Evolutionary conservation across 1,140 invertebrate genomes (phyloP).

Genomic region (Geopemphigus sp.): DNA sequence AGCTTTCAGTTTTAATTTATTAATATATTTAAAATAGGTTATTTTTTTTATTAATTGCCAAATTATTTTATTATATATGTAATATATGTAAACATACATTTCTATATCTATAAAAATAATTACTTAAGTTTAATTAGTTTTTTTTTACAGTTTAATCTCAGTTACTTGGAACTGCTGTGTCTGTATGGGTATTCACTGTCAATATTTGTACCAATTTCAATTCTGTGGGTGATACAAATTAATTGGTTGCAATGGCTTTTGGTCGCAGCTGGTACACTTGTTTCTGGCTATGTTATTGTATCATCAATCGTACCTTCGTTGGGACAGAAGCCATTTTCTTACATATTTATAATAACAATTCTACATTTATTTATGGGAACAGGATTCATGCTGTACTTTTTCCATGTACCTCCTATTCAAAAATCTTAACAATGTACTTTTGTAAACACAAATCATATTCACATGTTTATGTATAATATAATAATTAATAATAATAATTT

Average conservation of each 20-base stretch:
- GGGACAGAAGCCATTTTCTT: constrained; percentile 62
- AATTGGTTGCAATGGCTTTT: constrained; percentile 83
- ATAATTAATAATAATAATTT: constrained; percentile 13
- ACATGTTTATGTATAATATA: constrained; percentile 43
- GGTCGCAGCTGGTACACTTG: constrained; percentile 69
- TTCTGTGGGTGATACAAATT: constrained; percentile 87
- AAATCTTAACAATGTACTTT: constrained; percentile 16
- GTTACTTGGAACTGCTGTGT: constrained; percentile 79
- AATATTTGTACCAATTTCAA: constrained; percentile 91
- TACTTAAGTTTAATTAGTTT: constrained; percentile 26
- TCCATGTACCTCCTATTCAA: constrained; percentile 54
- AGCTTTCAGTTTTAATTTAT: too few species aligned
- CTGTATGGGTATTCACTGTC: constrained; percentile 93
- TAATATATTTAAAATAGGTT: too few species aligned
- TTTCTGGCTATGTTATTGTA: constrained; percentile 84
- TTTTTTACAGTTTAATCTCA: constrained; percentile 48
- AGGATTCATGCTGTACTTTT: constrained; percentile 81
- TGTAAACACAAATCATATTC: constrained; percentile 50
- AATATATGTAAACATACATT: too few species aligned
- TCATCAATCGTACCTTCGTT: constrained; percentile 78
- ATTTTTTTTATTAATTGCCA: too few species aligned
- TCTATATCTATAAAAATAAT: too few species aligned
- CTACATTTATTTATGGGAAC: constrained; percentile 78
- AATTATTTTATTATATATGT: too few species aligned
- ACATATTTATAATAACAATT: constrained; percentile 67